These are phyloP conservation scores for Tetranychus truncatus DNA, from an alignment of 2,888 invertebrate species.

Conservation along the genomic window DNA sequence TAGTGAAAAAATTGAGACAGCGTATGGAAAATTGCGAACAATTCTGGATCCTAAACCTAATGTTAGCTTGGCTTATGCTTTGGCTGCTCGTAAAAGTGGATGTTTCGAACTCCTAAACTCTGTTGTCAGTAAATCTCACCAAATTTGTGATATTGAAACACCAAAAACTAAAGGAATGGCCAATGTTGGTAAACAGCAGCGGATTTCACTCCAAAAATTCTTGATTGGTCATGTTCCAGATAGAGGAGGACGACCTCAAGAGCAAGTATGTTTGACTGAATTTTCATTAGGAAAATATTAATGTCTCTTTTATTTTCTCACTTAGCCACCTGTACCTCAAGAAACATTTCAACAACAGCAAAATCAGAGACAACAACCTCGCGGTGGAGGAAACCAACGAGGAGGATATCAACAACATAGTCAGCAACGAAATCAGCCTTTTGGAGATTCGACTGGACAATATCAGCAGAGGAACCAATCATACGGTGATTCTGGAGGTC, in stretches of 20 bases:
- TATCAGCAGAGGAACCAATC: not conserved
- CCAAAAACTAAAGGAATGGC: conserved; percentile 19
- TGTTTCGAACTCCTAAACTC: conserved; percentile 17
- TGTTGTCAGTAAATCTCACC: conserved; percentile 18
- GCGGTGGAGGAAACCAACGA: not conserved
- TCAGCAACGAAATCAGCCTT: not conserved
- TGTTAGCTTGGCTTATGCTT: conserved; percentile 53
- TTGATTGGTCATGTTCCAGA: conserved; percentile 56
- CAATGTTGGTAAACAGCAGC: conserved; percentile 19
- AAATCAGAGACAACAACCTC: conserved; percentile 1
- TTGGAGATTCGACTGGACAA: not conserved
- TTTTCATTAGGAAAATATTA: conserved; percentile 55
- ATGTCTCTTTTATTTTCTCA: not conserved
- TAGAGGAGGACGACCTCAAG: conserved; percentile 74
- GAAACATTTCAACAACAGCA: conserved; percentile 11
- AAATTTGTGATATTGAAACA: conserved; percentile 19
- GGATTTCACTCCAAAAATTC: conserved; percentile 18
- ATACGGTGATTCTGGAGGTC: not conserved
- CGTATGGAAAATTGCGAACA: conserved; percentile 40
- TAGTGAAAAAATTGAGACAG: conserved; percentile 42
- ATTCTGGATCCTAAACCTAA: conserved; percentile 42
- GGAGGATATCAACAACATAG: not conserved
- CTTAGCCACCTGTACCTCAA: not conserved
- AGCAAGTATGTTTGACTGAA: conserved; percentile 77
- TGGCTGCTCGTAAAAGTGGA: conserved; percentile 56